Conservation (phyloP, 2,113 vertebrate species). For the Oreochromis tanganicae region DNA sequence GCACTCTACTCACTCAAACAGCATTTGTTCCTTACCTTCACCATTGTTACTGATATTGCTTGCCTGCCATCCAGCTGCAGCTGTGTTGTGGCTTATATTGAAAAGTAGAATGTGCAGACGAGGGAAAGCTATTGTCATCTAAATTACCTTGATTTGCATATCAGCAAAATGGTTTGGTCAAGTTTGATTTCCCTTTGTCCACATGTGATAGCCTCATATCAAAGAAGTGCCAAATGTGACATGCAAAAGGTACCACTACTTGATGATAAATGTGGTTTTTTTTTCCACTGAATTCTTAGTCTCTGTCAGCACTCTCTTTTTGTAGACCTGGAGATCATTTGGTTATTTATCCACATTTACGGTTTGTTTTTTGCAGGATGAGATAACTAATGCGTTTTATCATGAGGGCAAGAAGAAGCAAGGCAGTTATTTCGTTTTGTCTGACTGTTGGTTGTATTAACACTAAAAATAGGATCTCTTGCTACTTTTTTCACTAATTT, state of each 20-base stretch:
- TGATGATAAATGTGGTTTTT: not conserved
- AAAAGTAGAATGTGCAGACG: conserved; percentile 65
- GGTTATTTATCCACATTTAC: not conserved
- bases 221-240: conserved; percentile 34
- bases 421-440: not conserved
- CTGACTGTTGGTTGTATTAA: not conserved
- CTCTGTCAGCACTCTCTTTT: not conserved
- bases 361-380: not conserved
- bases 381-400: not conserved
- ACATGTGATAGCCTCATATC: conserved; percentile 30
- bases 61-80: conserved; percentile 35
- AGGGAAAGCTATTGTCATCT: conserved; percentile 54
- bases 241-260: not conserved
- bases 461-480: not conserved
- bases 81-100: conserved; percentile 56
- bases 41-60: conserved; percentile 45
- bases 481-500: not conserved
- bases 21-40: conserved; percentile 45
- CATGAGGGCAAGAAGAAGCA: not conserved
- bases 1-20: not conserved
- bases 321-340: not conserved
- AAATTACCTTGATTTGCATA: conserved; percentile 65
- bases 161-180: conserved; percentile 60
- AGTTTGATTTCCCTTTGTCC: conserved; percentile 63
- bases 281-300: not conserved